phyloP scores from a whole-genome alignment of 2,888 invertebrate species.

The Scaptomyza polygonia region DNA sequence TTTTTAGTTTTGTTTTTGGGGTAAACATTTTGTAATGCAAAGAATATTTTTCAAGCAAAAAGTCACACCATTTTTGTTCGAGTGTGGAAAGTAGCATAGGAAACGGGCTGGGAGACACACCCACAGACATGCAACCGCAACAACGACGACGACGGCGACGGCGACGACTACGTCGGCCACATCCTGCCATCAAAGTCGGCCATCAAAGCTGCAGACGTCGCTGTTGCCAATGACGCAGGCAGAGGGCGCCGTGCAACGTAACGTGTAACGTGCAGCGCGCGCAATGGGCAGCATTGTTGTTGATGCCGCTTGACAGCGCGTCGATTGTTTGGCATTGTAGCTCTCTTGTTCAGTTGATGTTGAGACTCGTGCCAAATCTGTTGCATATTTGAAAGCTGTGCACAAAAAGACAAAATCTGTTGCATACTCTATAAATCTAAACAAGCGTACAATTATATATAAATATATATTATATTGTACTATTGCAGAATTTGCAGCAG shows the following conservation, averaged over 20 bases:
- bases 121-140: conserved; percentile 41
- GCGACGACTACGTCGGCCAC: conserved; percentile 23
- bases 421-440: conserved; percentile 34
- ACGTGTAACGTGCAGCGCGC: conserved; percentile 26
- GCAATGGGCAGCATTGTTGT: conserved; percentile 7
- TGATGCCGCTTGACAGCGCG: conserved; percentile 32
- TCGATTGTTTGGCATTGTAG: conserved; percentile 13
- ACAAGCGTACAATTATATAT: background rate
- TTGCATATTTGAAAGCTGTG: conserved; percentile 58
- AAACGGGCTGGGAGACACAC: conserved; percentile 14
- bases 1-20: too few species aligned
- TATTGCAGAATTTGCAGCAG: conserved; percentile 32
- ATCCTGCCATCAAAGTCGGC: conserved; percentile 69
- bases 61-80: background rate
- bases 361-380: conserved; percentile 55
- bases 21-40: too few species aligned
- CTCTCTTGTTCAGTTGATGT: conserved; percentile 49
- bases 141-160: conserved; percentile 14
- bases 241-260: conserved; percentile 13
- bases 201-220: conserved; percentile 32
- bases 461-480: conserved; percentile 5
- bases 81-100: background rate
- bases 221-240: conserved; percentile 42
- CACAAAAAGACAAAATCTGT: conserved; percentile 24
- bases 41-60: too few species aligned